phyloP scores from a whole-genome alignment of 2,113 vertebrate genomes.

The Rhegmatorhina hoffmannsi region DNA sequence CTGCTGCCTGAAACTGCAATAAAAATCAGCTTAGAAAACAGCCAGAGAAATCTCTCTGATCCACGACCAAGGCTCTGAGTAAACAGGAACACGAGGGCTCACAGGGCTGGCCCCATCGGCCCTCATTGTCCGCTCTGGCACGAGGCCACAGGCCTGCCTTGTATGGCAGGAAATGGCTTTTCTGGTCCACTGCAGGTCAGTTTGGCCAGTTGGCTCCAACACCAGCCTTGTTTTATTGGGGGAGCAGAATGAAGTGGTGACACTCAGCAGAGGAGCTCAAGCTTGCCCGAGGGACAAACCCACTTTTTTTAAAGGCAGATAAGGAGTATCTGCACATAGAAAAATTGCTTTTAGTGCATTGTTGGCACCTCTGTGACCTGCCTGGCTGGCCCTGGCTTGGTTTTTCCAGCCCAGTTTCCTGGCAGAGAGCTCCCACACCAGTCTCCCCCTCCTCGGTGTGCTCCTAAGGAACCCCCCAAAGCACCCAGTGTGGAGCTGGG shows the following conservation, averaged over 20 bases:
- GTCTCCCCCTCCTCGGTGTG: accelerated
- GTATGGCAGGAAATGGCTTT: slow-evolving; percentile 18
- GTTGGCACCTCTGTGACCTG: not conserved
- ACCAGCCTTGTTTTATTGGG: not conserved
- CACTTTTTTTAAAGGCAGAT: not conserved
- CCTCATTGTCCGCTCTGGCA: slow-evolving; percentile 39
- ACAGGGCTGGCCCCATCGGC: not conserved
- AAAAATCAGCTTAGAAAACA: not conserved
- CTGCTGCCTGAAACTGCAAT: not conserved
- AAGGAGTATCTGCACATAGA: accelerated
- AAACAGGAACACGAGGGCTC: slow-evolving; percentile 43
- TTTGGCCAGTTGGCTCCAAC: not conserved
- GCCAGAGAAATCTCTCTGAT: not conserved
- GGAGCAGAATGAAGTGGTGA: not conserved
- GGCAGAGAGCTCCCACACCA: not conserved
- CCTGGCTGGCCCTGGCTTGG: accelerated
- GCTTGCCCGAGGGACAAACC: not conserved
- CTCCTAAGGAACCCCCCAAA: not conserved
- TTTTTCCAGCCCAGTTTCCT: not conserved
- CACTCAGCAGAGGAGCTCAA: not conserved
- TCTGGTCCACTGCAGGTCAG: not conserved
- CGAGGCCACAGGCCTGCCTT: not conserved
- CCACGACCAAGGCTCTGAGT: not conserved
- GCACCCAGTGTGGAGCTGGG: accelerated
- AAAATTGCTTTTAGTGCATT: accelerated